Evolutionary conservation across 2,797 vertebrate genomes (phyloP), one percentile per base, ranked within the genome.

Genomic region (Mormyrops attenuatus): DNA sequence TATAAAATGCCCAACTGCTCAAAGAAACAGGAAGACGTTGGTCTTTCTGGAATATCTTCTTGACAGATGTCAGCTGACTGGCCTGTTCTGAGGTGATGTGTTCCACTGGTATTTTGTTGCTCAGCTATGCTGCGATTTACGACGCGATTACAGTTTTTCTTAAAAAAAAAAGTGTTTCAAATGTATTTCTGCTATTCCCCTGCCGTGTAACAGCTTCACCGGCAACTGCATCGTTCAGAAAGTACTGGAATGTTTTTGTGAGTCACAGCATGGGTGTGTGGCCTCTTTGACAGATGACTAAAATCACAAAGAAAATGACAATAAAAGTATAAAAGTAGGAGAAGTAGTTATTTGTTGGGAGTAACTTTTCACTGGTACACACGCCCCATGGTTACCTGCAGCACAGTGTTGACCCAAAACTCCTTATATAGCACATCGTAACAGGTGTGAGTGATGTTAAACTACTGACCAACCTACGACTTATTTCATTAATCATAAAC

Each of bases 21-120:
- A 60, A 77, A 85, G 44, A 88, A 89, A 84, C 26, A 53, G 47
- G 55, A 69, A 13, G 44, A 47, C n/a, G 17, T 88, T 57, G 38
- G 7, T 44, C 38, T 63, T 66, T 90, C 20, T 85, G 53, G 47
- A 47, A 53, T 4, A 66, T 88, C 34, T 88, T 88, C 89, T 30
- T 77, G 47, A 66, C 7, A n/a, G 55, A 11, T 38, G 34, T 88
- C 69, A 60, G 86, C n/a, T 82, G 69, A 52, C 73, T 84, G 88
- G 30, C 88, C 53, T n/a, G 52, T 84, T 90, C 34, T 26, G 82
- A 85, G 49, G 82, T 87, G 20, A 38, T 57, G 53, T 85, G 9
- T 85, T 30, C 52, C 38, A 1, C 38, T 80, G 73, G 20, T 20
- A 44, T 80, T 80, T n/a, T 47, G 73, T 89, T 55, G 73, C 53